Evolutionary conservation across 2,797 vertebrate species (phyloP), one percentile per base, ranked within the genome.

Genomic region (Pangasius djambal): DNA sequence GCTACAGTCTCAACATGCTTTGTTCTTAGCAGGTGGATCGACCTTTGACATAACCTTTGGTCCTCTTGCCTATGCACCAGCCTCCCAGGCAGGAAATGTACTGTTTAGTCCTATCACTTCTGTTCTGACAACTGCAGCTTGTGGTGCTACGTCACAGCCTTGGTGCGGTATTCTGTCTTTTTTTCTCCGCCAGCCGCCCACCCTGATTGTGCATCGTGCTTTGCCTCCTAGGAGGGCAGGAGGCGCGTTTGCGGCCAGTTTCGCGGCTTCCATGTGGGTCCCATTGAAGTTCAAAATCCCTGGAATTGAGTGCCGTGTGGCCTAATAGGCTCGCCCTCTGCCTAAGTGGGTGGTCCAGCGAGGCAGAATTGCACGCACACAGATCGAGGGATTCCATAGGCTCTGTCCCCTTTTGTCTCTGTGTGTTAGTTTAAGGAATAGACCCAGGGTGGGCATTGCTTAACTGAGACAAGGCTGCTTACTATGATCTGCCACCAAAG

Each of bases 271-370:
- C 93, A 92, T 93, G 92, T 92, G 91, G 92, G 93, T 94, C 93
- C 90, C 87, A 94, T 94, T 94, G 93, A 94, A 94, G 91, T 93
- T 91, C 89, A 90, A 92, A 93, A 92, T 93, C 92, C 91, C 89
- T 90, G 83, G 91, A 93, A 93, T 90, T 89, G 91, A 91, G 92
- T 90, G 91, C 92, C 75, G 88, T 92, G 93, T 93, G 92, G 92
- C 92, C 92, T 89, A 87, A 87, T 89, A 88, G 86, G 90, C 90
- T 88, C 88, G 86, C 82, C 86, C 90, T 91, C 94, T 92, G 88
- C 92, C 95, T 94, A 94, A 93, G 93, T 96, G 95, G 96, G 96
- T 96, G 96, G 96, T 96, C 95, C 79, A 37, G 84, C 65, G 67
- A 89, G 82, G 74, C 85, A 86, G 82, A 87, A 88, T 88, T 87